These are phyloP conservation scores for Camarhynchus parvulus DNA, from an alignment of 2,113 vertebrate genomes.

Conservation along the genomic window DNA sequence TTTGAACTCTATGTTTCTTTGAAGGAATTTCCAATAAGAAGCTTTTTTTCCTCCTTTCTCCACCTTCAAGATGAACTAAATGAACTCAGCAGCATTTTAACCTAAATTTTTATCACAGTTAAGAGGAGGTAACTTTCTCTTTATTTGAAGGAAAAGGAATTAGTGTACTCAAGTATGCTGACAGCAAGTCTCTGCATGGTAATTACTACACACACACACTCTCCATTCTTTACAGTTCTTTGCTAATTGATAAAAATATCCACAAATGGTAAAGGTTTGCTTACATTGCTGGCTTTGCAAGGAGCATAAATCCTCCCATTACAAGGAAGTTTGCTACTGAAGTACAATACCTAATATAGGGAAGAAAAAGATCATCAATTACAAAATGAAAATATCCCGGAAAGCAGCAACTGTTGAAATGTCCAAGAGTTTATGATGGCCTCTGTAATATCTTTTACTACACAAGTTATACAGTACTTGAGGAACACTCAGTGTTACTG, in stretches of 20 bases:
- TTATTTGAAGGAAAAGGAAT: background rate
- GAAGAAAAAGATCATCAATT: slow-evolving; percentile 4
- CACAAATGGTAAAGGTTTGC: slow-evolving; percentile 45
- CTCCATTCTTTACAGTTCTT: background rate
- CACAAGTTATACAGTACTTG: background rate
- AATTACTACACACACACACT: background rate
- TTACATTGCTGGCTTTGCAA: slow-evolving; percentile 93
- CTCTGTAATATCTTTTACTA: background rate
- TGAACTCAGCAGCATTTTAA: background rate
- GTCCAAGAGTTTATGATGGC: background rate
- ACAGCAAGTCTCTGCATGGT: background rate
- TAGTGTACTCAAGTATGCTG: background rate
- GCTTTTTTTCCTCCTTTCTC: background rate
- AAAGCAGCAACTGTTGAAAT: background rate
- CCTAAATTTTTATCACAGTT: background rate
- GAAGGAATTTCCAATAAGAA: background rate
- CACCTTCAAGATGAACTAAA: background rate
- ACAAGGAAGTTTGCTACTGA: slow-evolving; percentile 88
- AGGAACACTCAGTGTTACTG: background rate
- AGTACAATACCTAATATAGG: slow-evolving; percentile 82
- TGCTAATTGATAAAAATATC: background rate
- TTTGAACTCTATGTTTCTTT: background rate
- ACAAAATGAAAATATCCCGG: background rate
- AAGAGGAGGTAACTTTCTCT: background rate
- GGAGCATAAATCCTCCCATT: slow-evolving; percentile 90